Evolutionary conservation across 2,888 invertebrate genomes (phyloP).

Genomic region (Cephus sareptanus): DNA sequence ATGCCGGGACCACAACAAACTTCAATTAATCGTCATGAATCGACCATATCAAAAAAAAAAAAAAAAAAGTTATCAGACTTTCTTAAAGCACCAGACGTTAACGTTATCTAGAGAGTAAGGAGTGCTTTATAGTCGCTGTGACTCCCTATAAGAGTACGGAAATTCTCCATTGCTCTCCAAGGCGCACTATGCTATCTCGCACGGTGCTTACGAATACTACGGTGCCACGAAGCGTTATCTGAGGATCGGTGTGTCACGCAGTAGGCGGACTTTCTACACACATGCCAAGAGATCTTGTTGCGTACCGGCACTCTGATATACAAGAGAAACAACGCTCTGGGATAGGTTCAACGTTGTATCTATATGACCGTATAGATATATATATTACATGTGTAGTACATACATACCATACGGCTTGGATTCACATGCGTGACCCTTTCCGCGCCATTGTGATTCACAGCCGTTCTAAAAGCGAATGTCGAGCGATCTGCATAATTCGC

Average conservation of each 20-base stretch:
- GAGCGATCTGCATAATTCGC: conserved; percentile 53
- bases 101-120: not conserved
- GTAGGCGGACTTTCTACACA: conserved; percentile 57
- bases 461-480: conserved; percentile 55
- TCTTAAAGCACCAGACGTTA: not conserved
- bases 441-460: conserved; percentile 31
- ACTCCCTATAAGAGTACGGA: not conserved
- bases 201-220: not conserved
- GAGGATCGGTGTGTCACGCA: conserved; percentile 30
- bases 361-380: not conserved
- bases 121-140: not conserved
- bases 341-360: conserved; percentile 15
- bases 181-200: not conserved
- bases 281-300: conserved; percentile 26
- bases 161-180: not conserved
- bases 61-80: not conserved
- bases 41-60: not conserved
- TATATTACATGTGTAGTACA: conserved; percentile 6
- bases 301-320: conserved; percentile 7
- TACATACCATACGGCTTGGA: conserved; percentile 17
- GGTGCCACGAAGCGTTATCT: conserved; percentile 12
- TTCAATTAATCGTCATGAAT: not conserved
- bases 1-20: not conserved
- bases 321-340: conserved; percentile 9
- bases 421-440: conserved; percentile 43